phyloP scores from a whole-genome alignment of 2,113 vertebrate genomes.

The Paedocypris sp. region DNA sequence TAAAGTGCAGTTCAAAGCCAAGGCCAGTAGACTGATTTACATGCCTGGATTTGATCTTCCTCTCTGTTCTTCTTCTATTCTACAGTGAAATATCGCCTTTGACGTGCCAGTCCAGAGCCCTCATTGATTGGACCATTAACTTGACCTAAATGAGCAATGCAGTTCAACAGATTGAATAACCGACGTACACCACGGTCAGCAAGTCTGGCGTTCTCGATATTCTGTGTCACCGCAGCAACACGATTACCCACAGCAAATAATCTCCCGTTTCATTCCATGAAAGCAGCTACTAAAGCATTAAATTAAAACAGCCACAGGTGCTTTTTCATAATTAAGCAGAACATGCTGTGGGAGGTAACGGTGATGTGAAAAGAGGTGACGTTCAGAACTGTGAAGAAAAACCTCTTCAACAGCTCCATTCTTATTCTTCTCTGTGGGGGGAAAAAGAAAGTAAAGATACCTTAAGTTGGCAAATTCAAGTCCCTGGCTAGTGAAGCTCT shows the following conservation, averaged over 20 bases:
- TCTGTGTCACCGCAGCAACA: not conserved
- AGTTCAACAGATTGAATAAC: constrained; percentile 18
- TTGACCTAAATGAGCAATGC: constrained; percentile 24
- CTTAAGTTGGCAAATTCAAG: constrained; percentile 28
- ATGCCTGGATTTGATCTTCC: constrained; percentile 22
- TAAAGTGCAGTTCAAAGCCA: constrained; percentile 10
- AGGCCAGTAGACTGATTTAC: constrained; percentile 9
- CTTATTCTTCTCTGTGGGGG: constrained; percentile 2
- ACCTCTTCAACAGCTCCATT: not conserved
- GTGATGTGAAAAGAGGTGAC: not conserved
- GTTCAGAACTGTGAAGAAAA: not conserved
- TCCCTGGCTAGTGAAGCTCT: constrained; percentile 8
- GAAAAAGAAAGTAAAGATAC: constrained; percentile 11
- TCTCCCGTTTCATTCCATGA: not conserved
- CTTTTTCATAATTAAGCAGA: not conserved
- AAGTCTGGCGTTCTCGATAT: not conserved
- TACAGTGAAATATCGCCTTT: constrained; percentile 16
- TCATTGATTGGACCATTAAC: constrained; percentile 24
- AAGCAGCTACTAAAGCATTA: constrained; percentile 5
- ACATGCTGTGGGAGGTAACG: not conserved
- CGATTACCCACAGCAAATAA: not conserved
- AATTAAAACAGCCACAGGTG: not conserved
- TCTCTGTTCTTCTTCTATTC: constrained; percentile 16
- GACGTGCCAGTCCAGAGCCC: not conserved
- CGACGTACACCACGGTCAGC: constrained; percentile 6